phyloP scores from a whole-genome alignment of 2,113 vertebrate genomes.

The Heterotilapia buettikoferi region DNA sequence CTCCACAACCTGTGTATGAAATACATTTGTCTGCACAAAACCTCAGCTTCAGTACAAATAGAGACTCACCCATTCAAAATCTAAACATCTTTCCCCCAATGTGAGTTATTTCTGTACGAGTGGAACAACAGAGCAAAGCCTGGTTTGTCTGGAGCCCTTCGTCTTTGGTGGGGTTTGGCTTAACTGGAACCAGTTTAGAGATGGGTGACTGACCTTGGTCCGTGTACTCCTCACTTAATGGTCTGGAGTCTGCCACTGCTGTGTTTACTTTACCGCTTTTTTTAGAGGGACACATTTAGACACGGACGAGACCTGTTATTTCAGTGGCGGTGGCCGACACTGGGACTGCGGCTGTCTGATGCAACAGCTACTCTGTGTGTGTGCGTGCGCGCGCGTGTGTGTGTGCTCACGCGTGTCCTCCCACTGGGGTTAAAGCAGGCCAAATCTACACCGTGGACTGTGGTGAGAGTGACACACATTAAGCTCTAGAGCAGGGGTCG shows the following conservation, averaged over 20 bases:
- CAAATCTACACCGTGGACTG: slow-evolving; percentile 23
- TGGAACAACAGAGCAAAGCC: slow-evolving; percentile 27
- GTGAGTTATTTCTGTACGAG: slow-evolving; percentile 43
- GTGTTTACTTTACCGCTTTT: slow-evolving; percentile 67
- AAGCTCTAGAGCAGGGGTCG: background rate
- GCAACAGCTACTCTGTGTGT: slow-evolving; percentile 17
- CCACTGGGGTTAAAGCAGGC: slow-evolving; percentile 41
- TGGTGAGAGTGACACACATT: slow-evolving; percentile 9
- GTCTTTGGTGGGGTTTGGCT: slow-evolving; percentile 37
- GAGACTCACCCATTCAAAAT: slow-evolving; percentile 27
- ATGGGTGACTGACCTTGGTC: slow-evolving; percentile 56
- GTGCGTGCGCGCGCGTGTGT: accelerated
- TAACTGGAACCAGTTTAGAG: slow-evolving; percentile 55
- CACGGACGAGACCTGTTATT: slow-evolving; percentile 69
- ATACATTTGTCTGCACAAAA: slow-evolving; percentile 37
- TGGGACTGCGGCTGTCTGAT: slow-evolving; percentile 59
- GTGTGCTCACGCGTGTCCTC: background rate
- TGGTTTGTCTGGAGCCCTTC: slow-evolving; percentile 26
- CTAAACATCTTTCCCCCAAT: slow-evolving; percentile 48
- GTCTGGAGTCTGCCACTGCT: slow-evolving; percentile 43
- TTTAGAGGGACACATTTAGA: slow-evolving; percentile 72
- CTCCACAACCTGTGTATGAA: slow-evolving; percentile 7
- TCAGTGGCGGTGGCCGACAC: slow-evolving; percentile 44
- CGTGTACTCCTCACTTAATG: slow-evolving; percentile 61
- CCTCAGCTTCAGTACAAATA: slow-evolving; percentile 33